Evolutionary conservation across 2,113 vertebrate genomes (phyloP).

Genomic region (Synodontis membranacea): DNA sequence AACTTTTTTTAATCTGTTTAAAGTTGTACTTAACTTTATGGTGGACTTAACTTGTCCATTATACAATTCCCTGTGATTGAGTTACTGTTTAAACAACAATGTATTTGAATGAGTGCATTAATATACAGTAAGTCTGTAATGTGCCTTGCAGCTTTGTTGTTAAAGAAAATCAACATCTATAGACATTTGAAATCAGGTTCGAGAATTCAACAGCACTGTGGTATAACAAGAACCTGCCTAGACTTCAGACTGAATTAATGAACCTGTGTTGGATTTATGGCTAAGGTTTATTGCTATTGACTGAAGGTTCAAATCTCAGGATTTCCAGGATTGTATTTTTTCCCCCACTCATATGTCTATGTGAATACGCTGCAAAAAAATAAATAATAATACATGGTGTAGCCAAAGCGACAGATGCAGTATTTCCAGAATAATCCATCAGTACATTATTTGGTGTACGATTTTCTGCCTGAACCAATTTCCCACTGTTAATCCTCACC

Average conservation of each 20-base stretch:
- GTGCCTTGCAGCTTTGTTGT: not conserved
- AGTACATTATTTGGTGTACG: not conserved
- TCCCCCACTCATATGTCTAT: not conserved
- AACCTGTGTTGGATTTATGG: not conserved
- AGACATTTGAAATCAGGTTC: not conserved
- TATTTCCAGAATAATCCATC: constrained; percentile 32
- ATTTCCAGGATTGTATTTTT: not conserved
- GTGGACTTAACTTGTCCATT: not conserved
- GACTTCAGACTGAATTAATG: not conserved
- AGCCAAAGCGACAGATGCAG: not conserved
- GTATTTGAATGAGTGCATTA: not conserved
- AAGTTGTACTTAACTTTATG: not conserved
- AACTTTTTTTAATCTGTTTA: not conserved
- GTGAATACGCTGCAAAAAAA: not conserved
- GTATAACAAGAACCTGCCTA: not conserved
- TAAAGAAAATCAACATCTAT: not conserved
- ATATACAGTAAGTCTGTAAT: not conserved
- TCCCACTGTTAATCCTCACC: constrained; percentile 55
- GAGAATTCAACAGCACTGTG: not conserved
- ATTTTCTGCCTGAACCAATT: constrained; percentile 54
- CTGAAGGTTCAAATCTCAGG: not conserved
- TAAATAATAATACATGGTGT: constrained; percentile 8
- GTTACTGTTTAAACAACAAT: not conserved
- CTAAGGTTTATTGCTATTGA: not conserved
- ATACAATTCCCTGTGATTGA: not conserved